Base-by-base conservation (phyloP, 2,888 invertebrate species). In the Agyllia agylla region DNA sequence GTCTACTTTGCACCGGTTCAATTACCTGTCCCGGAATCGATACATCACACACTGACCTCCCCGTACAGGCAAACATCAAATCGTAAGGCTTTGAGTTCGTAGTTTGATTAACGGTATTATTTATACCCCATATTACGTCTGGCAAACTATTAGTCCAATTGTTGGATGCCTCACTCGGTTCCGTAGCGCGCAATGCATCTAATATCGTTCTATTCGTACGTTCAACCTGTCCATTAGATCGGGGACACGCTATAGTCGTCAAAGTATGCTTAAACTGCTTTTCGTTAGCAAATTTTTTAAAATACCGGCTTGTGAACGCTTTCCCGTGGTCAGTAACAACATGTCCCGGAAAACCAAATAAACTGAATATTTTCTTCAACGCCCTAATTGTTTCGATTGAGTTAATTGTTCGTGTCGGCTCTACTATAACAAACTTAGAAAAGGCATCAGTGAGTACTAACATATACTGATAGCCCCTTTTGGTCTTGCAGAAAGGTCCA, bases 191-290 rank as follows among this genome's bases (percentile, higher is more conserved):
- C 33, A 94, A 84, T 0, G 91, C 91, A 88, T 93, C 42, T 2
- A 94, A 70, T 15, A 94, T 88, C 0, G 92, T 94, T 0, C 94
- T 85, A 83, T 94, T 94, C 0, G 89, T 91, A 0, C 94, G 92
- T 82, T 95, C 94, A 0, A 95, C 93, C 75, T 94, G 94, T 0
- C 92, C 94, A 35, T 94, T 94, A 0, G 93, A 88, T 0, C 94
- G 89, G 1, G 93, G 91, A n/a, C 94, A 94, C 9, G 94, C 94
- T 78, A 93, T 90, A 6, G 93, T 42, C 8, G 57, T 90, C 8
- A 93, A 49, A 0, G 84, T 94, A 31, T 94, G 93, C 15, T 42
- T 84, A 77, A 94, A 93, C 24, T 94, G 93, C 79, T 90, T 92
- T 0, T 93, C 91, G 4, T 13, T 88, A 0, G 91, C 77, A 84